Percentiles rank a stretch among this genome's conserved stretches.
phyloP scores from a whole-genome alignment of 2,113 vertebrate genomes.

The Hoplias malabaricus region DNA sequence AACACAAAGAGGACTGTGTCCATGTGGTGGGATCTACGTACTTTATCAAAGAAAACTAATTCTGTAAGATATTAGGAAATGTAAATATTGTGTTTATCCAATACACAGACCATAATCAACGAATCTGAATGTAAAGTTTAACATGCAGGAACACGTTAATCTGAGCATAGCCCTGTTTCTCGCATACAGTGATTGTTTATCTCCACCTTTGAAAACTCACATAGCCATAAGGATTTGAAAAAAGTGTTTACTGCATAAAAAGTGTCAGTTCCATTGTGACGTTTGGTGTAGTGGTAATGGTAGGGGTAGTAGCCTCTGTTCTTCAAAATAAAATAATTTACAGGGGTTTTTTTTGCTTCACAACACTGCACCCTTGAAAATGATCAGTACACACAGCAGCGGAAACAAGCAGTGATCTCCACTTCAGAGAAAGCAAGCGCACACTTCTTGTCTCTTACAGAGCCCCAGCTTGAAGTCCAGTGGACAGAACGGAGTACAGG shows the following conservation, averaged over 20 bases:
- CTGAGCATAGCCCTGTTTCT: slow-evolving; percentile 15
- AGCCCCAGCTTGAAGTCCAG: slow-evolving; percentile 28
- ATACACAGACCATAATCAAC: neutral
- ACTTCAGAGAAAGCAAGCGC: slow-evolving; percentile 26
- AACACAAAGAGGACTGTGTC: neutral
- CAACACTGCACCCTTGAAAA: slow-evolving; percentile 40
- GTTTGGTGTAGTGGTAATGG: slow-evolving; percentile 4
- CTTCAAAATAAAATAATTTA: slow-evolving; percentile 15
- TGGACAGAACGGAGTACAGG: slow-evolving; percentile 12
- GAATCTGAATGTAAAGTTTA: neutral
- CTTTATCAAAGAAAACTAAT: neutral
- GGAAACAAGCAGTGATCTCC: slow-evolving; percentile 35
- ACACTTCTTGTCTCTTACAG: slow-evolving; percentile 25
- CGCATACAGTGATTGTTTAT: neutral
- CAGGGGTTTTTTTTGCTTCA: neutral
- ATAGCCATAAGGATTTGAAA: slow-evolving; percentile 6
- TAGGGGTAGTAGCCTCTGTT: slow-evolving; percentile 25
- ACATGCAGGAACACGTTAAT: slow-evolving; percentile 4
- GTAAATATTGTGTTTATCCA: neutral
- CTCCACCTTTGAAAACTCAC: neutral
- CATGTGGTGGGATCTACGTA: neutral
- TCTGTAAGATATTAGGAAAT: neutral
- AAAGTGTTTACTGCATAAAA: slow-evolving; percentile 1
- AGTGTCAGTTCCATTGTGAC: neutral
- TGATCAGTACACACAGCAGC: slow-evolving; percentile 37